These are phyloP conservation scores for Cheiracanthium punctorium DNA, from an alignment of 2,888 invertebrate species.

Conservation along the genomic window DNA sequence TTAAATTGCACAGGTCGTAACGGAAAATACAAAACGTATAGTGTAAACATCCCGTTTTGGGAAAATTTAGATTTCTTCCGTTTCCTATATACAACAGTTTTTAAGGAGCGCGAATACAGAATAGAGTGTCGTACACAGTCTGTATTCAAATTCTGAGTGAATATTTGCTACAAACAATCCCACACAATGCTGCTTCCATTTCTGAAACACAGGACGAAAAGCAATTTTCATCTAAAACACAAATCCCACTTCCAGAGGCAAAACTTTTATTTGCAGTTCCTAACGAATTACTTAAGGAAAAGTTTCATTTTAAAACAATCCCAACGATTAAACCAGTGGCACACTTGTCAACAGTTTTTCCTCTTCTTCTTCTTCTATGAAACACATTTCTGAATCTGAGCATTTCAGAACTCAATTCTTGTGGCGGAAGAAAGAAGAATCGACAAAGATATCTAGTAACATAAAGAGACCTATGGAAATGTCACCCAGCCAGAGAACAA, in stretches of 20 bases:
- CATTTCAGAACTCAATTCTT: background rate
- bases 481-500: background rate
- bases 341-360: background rate
- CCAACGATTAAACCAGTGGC: background rate
- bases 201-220: too few species aligned
- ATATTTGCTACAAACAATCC: too few species aligned
- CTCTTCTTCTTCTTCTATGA: background rate
- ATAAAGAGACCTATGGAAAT: conserved; percentile 12
- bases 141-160: too few species aligned
- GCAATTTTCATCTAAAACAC: background rate
- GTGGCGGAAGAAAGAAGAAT: background rate
- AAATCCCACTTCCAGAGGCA: background rate
- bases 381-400: background rate
- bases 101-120: too few species aligned
- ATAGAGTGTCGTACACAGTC: too few species aligned
- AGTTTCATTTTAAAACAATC: background rate
- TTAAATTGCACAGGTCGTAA: too few species aligned
- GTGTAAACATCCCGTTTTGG: too few species aligned
- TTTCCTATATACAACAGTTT: too few species aligned
- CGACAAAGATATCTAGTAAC: background rate
- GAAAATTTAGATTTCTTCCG: too few species aligned
- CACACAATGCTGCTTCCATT: too few species aligned
- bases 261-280: background rate
- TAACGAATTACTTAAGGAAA: background rate
- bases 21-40: too few species aligned